phyloP scores from a whole-genome alignment of 1,140 invertebrate genomes.

The Drosophila grimshawi region DNA sequence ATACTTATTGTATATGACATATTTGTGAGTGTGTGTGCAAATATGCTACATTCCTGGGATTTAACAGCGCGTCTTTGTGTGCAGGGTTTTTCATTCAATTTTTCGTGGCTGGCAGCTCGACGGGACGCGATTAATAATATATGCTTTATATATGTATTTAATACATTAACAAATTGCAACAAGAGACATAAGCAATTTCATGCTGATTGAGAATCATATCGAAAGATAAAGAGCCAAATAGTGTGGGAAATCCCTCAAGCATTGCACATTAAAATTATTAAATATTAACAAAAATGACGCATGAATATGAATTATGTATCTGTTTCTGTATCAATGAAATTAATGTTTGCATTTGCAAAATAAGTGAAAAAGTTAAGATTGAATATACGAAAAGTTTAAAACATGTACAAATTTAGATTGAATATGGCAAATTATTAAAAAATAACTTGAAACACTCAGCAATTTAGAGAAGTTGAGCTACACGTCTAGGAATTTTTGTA shows the following conservation, averaged over 20 bases:
- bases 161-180: slow-evolving; percentile 14
- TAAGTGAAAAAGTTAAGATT: not conserved
- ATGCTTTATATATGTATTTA: slow-evolving; percentile 3
- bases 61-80: slow-evolving; percentile 45
- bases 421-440: no score
- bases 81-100: slow-evolving; percentile 72
- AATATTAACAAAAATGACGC: not conserved
- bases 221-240: slow-evolving; percentile 22
- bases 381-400: not conserved
- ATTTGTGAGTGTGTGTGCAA: slow-evolving; percentile 35
- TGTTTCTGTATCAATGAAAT: not conserved
- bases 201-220: slow-evolving; percentile 38
- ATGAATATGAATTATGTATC: not conserved
- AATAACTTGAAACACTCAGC: no score
- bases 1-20: slow-evolving; percentile 25
- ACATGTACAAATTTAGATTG: not conserved
- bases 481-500: not conserved
- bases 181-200: slow-evolving; percentile 33
- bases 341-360: not conserved
- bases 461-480: no score
- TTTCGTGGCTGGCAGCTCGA: slow-evolving; percentile 52
- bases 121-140: not conserved
- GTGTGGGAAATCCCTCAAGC: not conserved
- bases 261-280: not conserved
- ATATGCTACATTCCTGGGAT: slow-evolving; percentile 76